These are phyloP conservation scores for Erinaceus europaeus DNA, from an alignment of 2,113 vertebrate species.

Conservation along the genomic window DNA sequence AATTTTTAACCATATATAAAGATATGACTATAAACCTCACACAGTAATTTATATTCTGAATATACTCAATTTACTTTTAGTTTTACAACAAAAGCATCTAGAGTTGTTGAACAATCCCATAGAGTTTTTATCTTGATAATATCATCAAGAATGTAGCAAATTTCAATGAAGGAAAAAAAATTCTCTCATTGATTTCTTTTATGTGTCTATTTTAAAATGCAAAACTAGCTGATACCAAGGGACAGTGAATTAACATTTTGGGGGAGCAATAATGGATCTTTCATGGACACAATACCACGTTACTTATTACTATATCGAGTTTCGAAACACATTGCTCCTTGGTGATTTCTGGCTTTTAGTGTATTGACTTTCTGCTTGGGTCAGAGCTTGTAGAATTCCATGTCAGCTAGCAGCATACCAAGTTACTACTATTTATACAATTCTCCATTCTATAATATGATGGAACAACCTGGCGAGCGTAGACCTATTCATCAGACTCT, in stretches of 20 bases:
- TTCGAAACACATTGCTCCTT: slow-evolving; percentile 69
- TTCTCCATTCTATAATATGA: not conserved
- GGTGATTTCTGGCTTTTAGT: slow-evolving; percentile 66
- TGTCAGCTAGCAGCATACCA: slow-evolving; percentile 63
- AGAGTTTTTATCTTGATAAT: slow-evolving; percentile 48
- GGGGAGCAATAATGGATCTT: slow-evolving; percentile 45
- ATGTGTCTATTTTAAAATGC: slow-evolving; percentile 47
- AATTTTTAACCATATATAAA: slow-evolving; percentile 51
- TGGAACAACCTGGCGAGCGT: accelerated
- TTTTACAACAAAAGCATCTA: slow-evolving; percentile 42
- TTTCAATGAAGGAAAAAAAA: slow-evolving; percentile 30
- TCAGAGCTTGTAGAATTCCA: slow-evolving; percentile 53
- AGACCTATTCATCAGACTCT: not conserved
- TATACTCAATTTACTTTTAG: slow-evolving; percentile 40
- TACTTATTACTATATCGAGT: slow-evolving; percentile 69
- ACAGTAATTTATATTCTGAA: slow-evolving; percentile 43
- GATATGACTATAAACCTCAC: slow-evolving; percentile 43
- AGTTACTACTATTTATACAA: slow-evolving; percentile 47
- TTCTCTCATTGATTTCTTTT: slow-evolving; percentile 49
- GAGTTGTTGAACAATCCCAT: slow-evolving; percentile 20
- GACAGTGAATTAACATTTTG: slow-evolving; percentile 57
- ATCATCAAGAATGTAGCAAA: slow-evolving; percentile 36
- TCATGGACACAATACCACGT: slow-evolving; percentile 47
- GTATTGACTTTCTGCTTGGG: slow-evolving; percentile 65
- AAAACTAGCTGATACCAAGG: slow-evolving; percentile 32